Percentiles rank a stretch among this genome's conserved stretches.
phyloP scores from a whole-genome alignment of 2,797 vertebrate species.

The Enteromius viviparus region DNA sequence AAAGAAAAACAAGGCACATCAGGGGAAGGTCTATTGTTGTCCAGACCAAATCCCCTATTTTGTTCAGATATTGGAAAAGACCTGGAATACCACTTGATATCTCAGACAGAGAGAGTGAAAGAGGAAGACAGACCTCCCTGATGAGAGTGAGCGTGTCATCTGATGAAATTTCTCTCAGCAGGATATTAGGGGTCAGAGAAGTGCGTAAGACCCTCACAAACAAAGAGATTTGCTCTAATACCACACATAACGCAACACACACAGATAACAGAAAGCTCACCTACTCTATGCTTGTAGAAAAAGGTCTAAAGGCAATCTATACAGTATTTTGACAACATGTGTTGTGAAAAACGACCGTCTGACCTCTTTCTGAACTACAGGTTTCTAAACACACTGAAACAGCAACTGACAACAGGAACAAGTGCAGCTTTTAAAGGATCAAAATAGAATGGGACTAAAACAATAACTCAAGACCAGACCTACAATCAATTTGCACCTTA shows the following conservation, averaged over 20 bases:
- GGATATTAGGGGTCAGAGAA: constrained; percentile 76
- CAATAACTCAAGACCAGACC: background rate
- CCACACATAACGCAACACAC: constrained; percentile 38
- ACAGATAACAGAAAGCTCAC: constrained; percentile 45
- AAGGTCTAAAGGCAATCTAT: constrained; percentile 68
- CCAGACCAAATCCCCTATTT: constrained; percentile 49
- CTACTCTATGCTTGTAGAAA: constrained; percentile 60
- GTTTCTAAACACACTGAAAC: constrained; percentile 13
- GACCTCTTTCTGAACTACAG: constrained; percentile 41
- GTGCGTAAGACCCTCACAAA: constrained; percentile 55
- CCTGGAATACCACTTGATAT: constrained; percentile 24
- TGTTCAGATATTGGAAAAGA: constrained; percentile 48
- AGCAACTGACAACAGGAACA: constrained; percentile 31
- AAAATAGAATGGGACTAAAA: constrained; percentile 12
- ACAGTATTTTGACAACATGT: constrained; percentile 40
- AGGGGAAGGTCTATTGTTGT: constrained; percentile 30
- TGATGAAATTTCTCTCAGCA: constrained; percentile 79
- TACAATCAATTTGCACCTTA: background rate
- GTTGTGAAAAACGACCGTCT: constrained; percentile 55
- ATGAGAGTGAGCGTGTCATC: constrained; percentile 70
- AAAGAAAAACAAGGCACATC: background rate
- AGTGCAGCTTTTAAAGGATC: constrained; percentile 24
- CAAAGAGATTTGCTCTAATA: constrained; percentile 38
- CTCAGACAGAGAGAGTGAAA: constrained; percentile 40
- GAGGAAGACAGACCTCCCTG: constrained; percentile 43